Base-by-base conservation (phyloP, 2,113 vertebrate genomes). In the Cyphomyrus discorhynchus region DNA sequence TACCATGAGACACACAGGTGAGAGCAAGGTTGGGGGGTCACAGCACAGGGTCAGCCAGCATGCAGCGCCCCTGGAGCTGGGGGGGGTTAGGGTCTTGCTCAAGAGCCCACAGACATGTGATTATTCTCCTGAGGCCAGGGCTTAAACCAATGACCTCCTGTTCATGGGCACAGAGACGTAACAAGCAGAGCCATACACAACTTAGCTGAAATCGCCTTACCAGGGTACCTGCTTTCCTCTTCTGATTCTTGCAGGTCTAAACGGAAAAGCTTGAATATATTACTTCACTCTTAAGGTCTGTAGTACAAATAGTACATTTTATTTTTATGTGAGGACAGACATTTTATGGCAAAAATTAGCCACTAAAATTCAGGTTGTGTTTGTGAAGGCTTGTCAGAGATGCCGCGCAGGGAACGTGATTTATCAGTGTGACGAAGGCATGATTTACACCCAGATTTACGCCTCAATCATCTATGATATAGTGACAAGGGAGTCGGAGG, bases 361-460 rank as follows among this genome's bases (percentile, higher is more conserved):
- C 45, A 83, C 80, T 39, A 19, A 52, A 15, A 56, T n/a, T 13
- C 13, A 39, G 15, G 3, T 21, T 9, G 50, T 86, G 49, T 90
- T 70, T 88, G 77, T 88, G 53, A 42, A 24, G 56, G 7, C n/a
- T 45, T 62, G 87, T 13, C 19, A 15, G 39, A 58, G 31, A 24
- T 88, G 87, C 35, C 56, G 7, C 24, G 21, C 53, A 46, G 87
- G 87, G 56, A 66, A 42, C 3, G 31, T 53, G 31, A 84, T 74
- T 90, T 84, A 42, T 66, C 52, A 9, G 53, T 47, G 56, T 42
- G 82, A 46, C 46, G 31, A 84, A 27, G 86, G 90, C 88, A 89
- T 94, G 93, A 96, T 96, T 95, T 95, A 94, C 89, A 92, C 91
- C 89, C 88, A 10, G 88, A 84, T 91, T 91, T 94, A 92, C 31